A percentile compares a stretch with the other conserved stretches of the same genome.
Evolutionary conservation across 2,797 vertebrate species (phyloP).

Genomic region (Graptemys geographica): DNA sequence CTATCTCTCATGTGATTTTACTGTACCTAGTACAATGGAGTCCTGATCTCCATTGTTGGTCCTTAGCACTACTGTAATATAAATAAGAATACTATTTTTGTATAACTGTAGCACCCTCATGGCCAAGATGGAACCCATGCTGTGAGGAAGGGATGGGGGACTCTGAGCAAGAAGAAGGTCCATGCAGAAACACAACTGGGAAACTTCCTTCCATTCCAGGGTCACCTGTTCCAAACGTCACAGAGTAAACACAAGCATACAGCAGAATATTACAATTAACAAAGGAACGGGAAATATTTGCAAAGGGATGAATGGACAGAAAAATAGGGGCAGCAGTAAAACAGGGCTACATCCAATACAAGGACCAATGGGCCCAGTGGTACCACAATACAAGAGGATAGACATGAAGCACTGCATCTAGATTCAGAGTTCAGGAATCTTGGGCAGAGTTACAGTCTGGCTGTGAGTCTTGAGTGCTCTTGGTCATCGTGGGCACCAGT

Average conservation of each 20-base stretch:
- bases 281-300: background rate
- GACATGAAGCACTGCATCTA: too few relatives aligned
- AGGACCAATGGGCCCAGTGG: background rate
- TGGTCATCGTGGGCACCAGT: background rate
- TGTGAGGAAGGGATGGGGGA: too few relatives aligned
- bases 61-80: background rate
- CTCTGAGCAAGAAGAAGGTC: background rate
- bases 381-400: too few relatives aligned
- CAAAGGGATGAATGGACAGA: background rate
- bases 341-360: background rate
- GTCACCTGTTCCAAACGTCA: background rate
- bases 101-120: background rate
- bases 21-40: background rate
- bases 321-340: background rate
- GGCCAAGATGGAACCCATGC: too few relatives aligned
- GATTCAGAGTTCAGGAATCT: background rate
- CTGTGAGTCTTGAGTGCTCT: background rate
- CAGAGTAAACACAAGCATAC: background rate
- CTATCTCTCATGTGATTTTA: background rate
- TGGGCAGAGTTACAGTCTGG: background rate
- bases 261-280: background rate
- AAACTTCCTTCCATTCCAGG: background rate
- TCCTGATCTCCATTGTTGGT: background rate
- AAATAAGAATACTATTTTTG: background rate
- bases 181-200: background rate